Base-by-base conservation (phyloP, 2,888 invertebrate species). In the Endotricha flammealis region DNA sequence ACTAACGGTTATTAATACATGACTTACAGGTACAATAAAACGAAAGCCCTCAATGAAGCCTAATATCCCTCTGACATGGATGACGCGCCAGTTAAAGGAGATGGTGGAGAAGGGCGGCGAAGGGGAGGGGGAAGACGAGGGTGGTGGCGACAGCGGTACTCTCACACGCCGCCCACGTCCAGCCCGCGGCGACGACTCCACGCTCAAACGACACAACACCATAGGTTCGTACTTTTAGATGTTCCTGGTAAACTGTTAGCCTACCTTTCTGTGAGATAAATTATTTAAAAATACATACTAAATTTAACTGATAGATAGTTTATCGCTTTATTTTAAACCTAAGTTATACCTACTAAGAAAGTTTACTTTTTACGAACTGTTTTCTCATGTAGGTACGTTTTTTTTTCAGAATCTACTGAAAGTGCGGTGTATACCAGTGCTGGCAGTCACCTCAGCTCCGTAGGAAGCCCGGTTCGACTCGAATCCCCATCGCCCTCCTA, bases 41-140 rank as follows among this genome's bases (percentile, higher is more conserved):
- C 89, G 97, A 29, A 97, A 97, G 68, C 97, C 97, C 0, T 95
- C 95, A 10, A 94, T 95, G 92, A 95, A 95, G 70, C 96, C 96
- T 4, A 96, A 95, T 75, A 90, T 97, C 31, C 97, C 96, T 0
- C 72, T 96, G 45, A 97, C 97, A 2, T 94, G 94, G 65, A 96
- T 96, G 80, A 96, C 96, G 1, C 88, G 97, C 8, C 95, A 95
- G 61, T 82, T 97, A 39, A 96, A 96, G 63, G 95, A 96, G 69
- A 95, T 94, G 58, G 95, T 92, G 1, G 95, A 95, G 61, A 92
- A 92, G 2, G 80, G 61, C 0, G 59, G 57, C 0, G 65, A 65
- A 2, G 54, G 73, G 62, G 40, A 79, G 62, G 50, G 71, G 57
- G 67, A 64, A 34, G 64, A 56, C 13, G 63, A 62, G 37, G 62